Evolutionary conservation across 1,140 invertebrate genomes (phyloP).

Genomic region (Pararge aegeria): DNA sequence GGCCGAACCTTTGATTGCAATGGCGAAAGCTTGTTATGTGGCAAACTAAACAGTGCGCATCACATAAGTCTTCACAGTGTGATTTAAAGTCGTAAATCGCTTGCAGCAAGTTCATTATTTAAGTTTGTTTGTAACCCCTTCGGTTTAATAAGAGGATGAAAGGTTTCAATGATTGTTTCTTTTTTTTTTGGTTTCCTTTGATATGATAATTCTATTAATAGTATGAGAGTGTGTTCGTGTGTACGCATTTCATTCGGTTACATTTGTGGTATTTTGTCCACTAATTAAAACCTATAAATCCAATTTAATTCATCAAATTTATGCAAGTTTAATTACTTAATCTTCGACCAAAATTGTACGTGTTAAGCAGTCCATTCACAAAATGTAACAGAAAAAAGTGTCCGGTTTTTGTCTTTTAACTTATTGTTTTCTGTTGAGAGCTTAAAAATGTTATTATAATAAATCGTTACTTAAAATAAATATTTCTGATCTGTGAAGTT

Average conservation of each 20-base stretch:
- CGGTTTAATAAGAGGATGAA: constrained; percentile 66
- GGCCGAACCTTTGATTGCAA: constrained; percentile 65
- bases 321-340: no score
- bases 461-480: no score
- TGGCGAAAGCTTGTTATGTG: constrained; percentile 50
- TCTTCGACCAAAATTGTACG: no score
- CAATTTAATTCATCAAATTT: no score
- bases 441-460: no score
- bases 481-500: no score
- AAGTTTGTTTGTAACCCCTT: constrained; percentile 49
- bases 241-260: constrained; percentile 45
- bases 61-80: constrained; percentile 18
- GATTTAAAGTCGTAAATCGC: constrained; percentile 37
- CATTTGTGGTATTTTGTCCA: constrained; percentile 1
- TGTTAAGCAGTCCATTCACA: no score
- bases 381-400: no score
- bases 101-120: constrained; percentile 9
- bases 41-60: constrained; percentile 28
- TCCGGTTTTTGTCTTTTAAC: no score
- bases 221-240: constrained; percentile 59
- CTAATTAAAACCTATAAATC: background rate
- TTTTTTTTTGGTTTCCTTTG: constrained; percentile 70
- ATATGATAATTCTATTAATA: constrained; percentile 75
- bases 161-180: constrained; percentile 68
- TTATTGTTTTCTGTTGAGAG: no score